Conservation (phyloP, 2,888 invertebrate genomes). For the Cephus nigrinus region DNA sequence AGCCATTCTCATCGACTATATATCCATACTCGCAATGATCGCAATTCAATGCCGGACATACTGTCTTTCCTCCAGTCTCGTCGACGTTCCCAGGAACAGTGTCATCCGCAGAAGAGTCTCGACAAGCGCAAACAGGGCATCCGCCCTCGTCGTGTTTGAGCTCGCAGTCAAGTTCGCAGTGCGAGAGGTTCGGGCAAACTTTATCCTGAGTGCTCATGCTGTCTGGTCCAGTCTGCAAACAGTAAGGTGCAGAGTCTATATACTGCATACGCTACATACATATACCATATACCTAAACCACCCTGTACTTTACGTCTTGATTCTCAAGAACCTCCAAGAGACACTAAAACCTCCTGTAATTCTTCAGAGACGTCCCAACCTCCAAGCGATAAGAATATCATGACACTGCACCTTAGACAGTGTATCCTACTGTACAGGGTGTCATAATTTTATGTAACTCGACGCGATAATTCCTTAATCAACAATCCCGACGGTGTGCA, state of each 20-base stretch:
- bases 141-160: constrained; percentile 46
- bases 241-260: not conserved
- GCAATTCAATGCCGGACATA: constrained; percentile 54
- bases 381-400: not conserved
- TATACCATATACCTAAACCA: not conserved
- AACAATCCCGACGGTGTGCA: not conserved
- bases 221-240: not conserved
- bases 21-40: constrained; percentile 55
- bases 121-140: constrained; percentile 52
- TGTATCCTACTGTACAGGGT: not conserved
- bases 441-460: not conserved
- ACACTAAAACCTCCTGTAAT: not conserved
- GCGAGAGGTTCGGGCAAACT: constrained; percentile 43
- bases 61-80: constrained; percentile 28
- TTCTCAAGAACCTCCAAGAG: not conserved
- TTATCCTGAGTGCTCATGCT: constrained; percentile 18
- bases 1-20: constrained; percentile 55
- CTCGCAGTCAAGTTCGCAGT: constrained; percentile 47
- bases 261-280: not conserved
- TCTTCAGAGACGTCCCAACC: not conserved
- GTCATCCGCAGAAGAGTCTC: constrained; percentile 25
- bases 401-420: not conserved
- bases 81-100: constrained; percentile 26
- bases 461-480: not conserved
- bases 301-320: not conserved